These are phyloP conservation scores for Ditylenchus weischeri DNA, from an alignment of 2,888 invertebrate species.

Conservation along the genomic window DNA sequence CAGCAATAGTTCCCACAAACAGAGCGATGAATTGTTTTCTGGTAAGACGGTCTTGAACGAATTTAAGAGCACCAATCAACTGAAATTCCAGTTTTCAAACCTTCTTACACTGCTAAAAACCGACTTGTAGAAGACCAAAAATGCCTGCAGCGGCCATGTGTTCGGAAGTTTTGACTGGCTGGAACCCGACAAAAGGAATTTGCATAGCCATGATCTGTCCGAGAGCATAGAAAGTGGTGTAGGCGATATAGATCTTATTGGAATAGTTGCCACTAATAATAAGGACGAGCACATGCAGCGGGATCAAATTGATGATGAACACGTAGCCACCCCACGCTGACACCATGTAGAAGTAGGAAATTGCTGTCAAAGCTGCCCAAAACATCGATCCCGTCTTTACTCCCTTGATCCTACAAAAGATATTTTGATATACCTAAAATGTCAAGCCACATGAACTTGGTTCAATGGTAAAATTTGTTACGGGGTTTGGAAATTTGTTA, in stretches of 20 bases:
- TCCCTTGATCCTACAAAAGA: too few species aligned
- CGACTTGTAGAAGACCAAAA: conserved; percentile 81
- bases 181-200: conserved; percentile 77
- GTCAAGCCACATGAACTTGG: too few species aligned
- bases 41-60: conserved; percentile 50
- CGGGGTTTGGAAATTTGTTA: too few species aligned
- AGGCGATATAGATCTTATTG: conserved; percentile 72
- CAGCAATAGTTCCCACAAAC: conserved; percentile 71
- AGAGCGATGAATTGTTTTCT: conserved; percentile 65
- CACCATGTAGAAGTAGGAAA: conserved; percentile 99
- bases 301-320: conserved; percentile 98
- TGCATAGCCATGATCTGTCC: conserved; percentile 96
- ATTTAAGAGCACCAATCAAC: conserved; percentile 53
- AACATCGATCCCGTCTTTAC: conserved; percentile 89
- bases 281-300: conserved; percentile 90
- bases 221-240: conserved; percentile 91
- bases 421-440: too few species aligned
- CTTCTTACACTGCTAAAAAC: neutral
- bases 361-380: conserved; percentile 87
- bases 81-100: conserved; percentile 22
- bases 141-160: conserved; percentile 99
- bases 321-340: conserved; percentile 99
- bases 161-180: conserved; percentile 95
- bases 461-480: too few species aligned
- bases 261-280: conserved; percentile 88